Base-by-base conservation (phyloP, 2,888 invertebrate genomes). In the Parnassius smintheus region DNA sequence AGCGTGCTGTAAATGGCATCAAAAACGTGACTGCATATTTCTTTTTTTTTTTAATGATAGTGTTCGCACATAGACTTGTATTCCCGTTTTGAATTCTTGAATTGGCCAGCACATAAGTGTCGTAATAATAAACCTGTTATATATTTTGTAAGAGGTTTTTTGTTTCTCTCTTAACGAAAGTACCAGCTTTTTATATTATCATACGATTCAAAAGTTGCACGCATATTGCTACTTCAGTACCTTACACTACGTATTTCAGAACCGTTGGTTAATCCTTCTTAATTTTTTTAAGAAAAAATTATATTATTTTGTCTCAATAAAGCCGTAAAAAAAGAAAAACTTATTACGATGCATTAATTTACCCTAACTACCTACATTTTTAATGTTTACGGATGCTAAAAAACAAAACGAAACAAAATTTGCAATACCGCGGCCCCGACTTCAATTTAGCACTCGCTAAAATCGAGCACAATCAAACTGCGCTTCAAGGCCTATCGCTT, bases 371-470 rank as follows among this genome's bases (percentile, higher is more conserved):
- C n/a, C n/a, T 35, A 35, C 0, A 35, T 35, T 35, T 25, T 35
- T 35, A 35, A 35, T 35, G 7, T 35, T 35, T 7, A 35, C 35
- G 35, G 35, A 35, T 35, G 4, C 35, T 35, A 35, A 25, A 25
- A 10, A 44, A 44, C 11, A 44, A 48, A 13, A 48, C 11, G 8
- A 67, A 68, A 67, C 66, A 73, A 72, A 41, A 56, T 48, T 70
- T 69, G 69, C 73, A 73, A 51, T 25, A 64, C 67, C 25, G 70
- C 70, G 82, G 78, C 83, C 81, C 77, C 70, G 80, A 66, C 60
- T 68, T 72, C 77, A 80, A 83, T 81, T 81, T 78, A 75, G 73
- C 67, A 70, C 72, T 75, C 72, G 80, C 80, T 81, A 82, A 83
- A 78, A 80, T 71, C 67, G 70, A 74, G 71, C 70, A 72, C 68